Conservation (phyloP, 2,888 invertebrate species). For the Andrena bucephala region DNA sequence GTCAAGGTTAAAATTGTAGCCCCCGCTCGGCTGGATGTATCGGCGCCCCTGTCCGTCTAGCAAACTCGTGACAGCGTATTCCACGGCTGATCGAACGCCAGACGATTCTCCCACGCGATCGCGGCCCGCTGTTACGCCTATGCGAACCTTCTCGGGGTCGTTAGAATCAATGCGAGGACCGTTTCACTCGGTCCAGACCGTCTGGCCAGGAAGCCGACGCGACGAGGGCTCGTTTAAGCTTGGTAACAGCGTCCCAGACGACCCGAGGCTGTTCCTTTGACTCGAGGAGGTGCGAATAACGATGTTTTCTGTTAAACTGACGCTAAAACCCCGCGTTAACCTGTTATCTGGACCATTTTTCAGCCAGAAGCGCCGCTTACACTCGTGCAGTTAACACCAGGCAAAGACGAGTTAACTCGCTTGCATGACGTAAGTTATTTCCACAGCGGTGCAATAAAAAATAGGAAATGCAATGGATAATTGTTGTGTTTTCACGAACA, state of each 20-base stretch:
- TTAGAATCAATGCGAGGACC: constrained; percentile 40
- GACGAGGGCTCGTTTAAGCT: constrained; percentile 10
- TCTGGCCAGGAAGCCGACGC: constrained; percentile 21
- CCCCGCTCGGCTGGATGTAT: constrained; percentile 22
- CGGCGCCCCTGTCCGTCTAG: neutral
- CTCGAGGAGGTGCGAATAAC: neutral
- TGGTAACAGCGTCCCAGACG: neutral
- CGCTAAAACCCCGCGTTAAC: too few relatives aligned
- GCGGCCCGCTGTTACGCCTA: constrained; percentile 22
- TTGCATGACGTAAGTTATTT: too few relatives aligned
- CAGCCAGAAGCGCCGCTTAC: too few relatives aligned
- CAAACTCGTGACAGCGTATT: neutral
- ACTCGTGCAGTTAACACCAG: too few relatives aligned
- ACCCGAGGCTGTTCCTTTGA: constrained; percentile 4
- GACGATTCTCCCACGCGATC: constrained; percentile 33
- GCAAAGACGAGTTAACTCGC: too few relatives aligned
- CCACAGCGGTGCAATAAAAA: too few relatives aligned
- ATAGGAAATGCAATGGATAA: too few relatives aligned
- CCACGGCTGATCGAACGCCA: constrained; percentile 37
- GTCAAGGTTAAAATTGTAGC: constrained; percentile 64
- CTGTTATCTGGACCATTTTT: too few relatives aligned
- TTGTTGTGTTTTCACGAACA: too few relatives aligned
- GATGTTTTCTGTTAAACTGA: neutral
- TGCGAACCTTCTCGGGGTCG: neutral
- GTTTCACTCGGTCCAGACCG: constrained; percentile 14